Evolutionary conservation across 2,113 vertebrate species (phyloP).

Genomic region (Passer domesticus): DNA sequence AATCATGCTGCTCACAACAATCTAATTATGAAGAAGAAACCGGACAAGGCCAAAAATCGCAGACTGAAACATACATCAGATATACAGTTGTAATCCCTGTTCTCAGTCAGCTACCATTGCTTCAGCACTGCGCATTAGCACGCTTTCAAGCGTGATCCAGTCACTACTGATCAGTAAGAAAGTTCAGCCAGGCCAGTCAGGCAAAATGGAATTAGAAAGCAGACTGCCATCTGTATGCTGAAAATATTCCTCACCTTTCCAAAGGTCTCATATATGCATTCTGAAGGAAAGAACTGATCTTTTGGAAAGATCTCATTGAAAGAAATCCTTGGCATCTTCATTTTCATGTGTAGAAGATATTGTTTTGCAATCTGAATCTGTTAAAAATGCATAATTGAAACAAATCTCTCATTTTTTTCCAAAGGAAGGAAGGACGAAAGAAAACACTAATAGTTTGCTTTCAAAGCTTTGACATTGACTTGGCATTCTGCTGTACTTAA

Average conservation of each 20-base stretch:
- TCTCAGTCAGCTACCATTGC: neutral
- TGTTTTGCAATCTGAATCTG: conserved; percentile 48
- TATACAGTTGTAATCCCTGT: neutral
- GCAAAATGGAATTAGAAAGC: neutral
- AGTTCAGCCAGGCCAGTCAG: neutral
- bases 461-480: conserved; percentile 59
- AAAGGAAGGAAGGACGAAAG: neutral
- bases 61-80: neutral
- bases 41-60: neutral
- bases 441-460: conserved; percentile 49
- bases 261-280: neutral
- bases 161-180: neutral
- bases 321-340: conserved; percentile 5
- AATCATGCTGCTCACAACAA: neutral
- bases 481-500: conserved; percentile 62
- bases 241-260: neutral
- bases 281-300: neutral
- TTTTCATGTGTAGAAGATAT: neutral
- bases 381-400: conserved; percentile 47
- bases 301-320: neutral
- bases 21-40: conserved; percentile 1
- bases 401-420: neutral
- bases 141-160: neutral
- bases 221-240: neutral
- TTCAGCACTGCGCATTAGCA: neutral